phyloP scores from a whole-genome alignment of 2,888 invertebrate genomes.

The Aspidapion aeneum region DNA sequence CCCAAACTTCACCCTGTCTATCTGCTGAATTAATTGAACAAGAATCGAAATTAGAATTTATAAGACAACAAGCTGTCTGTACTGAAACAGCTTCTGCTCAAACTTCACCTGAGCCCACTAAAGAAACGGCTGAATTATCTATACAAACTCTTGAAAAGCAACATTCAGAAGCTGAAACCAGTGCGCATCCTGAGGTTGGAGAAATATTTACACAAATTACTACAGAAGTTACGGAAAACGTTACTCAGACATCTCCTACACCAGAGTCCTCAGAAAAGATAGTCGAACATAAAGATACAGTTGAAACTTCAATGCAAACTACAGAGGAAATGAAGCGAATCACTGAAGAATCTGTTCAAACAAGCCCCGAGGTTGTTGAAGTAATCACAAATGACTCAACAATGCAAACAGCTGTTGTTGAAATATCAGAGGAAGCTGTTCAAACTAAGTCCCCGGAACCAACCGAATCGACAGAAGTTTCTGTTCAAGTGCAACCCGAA shows the following conservation, averaged over 20 bases:
- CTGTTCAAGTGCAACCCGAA: slow-evolving; percentile 34
- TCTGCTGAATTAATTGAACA: background rate
- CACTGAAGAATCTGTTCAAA: slow-evolving; percentile 42
- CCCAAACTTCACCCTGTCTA: slow-evolving; percentile 59
- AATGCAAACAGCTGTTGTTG: slow-evolving; percentile 41
- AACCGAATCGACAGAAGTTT: slow-evolving; percentile 35
- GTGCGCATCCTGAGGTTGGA: slow-evolving; percentile 46
- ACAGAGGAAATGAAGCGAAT: slow-evolving; percentile 38
- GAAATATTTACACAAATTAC: slow-evolving; percentile 51
- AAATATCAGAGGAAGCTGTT: slow-evolving; percentile 40
- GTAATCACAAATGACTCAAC: slow-evolving; percentile 40
- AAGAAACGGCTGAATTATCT: slow-evolving; percentile 47
- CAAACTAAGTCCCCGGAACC: slow-evolving; percentile 48
- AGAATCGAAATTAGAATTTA: slow-evolving; percentile 23
- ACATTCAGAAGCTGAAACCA: slow-evolving; percentile 24
- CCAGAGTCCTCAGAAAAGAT: slow-evolving; percentile 32
- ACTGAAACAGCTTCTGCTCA: slow-evolving; percentile 49
- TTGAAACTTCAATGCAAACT: slow-evolving; percentile 49
- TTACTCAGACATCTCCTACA: slow-evolving; percentile 51
- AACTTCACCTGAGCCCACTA: slow-evolving; percentile 53
- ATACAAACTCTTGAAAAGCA: slow-evolving; percentile 56
- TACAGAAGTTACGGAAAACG: slow-evolving; percentile 31
- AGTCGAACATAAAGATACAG: slow-evolving; percentile 31
- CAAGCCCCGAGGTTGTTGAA: slow-evolving; percentile 36
- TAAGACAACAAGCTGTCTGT: slow-evolving; percentile 46